Conservation (phyloP, 1,140 invertebrate genomes). For the Protaetia brevitarsis region DNA sequence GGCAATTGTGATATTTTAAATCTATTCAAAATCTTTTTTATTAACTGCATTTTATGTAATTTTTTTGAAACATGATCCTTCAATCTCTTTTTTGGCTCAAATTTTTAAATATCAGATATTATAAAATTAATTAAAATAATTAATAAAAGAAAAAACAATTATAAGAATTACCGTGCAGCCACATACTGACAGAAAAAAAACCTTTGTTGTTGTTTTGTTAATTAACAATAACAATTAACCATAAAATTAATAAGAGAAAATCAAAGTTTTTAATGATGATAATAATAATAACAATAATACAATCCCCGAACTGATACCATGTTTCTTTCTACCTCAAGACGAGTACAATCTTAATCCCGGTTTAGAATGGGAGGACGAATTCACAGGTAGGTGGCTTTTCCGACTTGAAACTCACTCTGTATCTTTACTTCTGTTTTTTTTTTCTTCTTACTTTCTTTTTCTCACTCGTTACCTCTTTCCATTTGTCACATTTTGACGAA, state of each 20-base stretch:
- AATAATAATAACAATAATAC: constrained; percentile 18
- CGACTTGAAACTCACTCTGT: constrained; percentile 28
- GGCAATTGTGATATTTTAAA: too few species aligned
- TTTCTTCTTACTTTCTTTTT: neutral
- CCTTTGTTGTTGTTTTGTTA: neutral
- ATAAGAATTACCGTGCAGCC: constrained; percentile 12
- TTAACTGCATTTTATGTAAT: too few species aligned
- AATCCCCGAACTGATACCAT: constrained; percentile 51
- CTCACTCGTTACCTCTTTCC: neutral
- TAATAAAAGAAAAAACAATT: neutral
- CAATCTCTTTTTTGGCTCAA: too few species aligned
- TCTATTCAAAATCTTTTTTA: too few species aligned
- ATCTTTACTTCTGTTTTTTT: constrained; percentile 12
- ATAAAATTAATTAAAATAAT: neutral
- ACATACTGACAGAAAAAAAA: constrained; percentile 9
- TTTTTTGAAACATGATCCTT: too few species aligned
- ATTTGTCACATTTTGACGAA: neutral
- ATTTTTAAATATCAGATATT: too few species aligned
- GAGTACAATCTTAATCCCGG: constrained; percentile 98
- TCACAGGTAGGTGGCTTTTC: constrained; percentile 88
- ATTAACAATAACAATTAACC: neutral
- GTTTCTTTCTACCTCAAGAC: constrained; percentile 75
- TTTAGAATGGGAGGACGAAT: constrained; percentile 99
- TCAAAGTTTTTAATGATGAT: neutral
- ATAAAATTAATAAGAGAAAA: constrained; percentile 4